A percentile compares a stretch with the other conserved stretches of the same genome.
Evolutionary conservation across 2,888 invertebrate genomes (phyloP).

Genomic region (Heliconius erato): DNA sequence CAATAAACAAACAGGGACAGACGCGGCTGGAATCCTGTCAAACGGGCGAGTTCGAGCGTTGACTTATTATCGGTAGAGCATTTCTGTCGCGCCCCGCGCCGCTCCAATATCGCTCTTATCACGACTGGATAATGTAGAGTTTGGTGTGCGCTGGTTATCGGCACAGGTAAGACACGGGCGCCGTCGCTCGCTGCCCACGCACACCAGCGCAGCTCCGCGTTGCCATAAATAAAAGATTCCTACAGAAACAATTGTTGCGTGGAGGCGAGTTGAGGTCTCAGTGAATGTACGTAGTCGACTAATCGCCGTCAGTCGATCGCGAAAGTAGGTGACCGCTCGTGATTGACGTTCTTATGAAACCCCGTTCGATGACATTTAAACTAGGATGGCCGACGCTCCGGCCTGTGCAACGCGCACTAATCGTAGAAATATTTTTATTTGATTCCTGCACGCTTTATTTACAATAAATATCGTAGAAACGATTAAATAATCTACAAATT

Average conservation of each 20-base stretch:
- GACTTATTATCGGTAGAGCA: conserved; percentile 86
- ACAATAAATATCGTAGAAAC: neutral
- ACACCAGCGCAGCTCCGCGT: conserved; percentile 73
- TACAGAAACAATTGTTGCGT: conserved; percentile 86
- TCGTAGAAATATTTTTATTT: conserved; percentile 1
- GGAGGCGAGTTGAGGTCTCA: conserved; percentile 83
- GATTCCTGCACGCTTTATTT: neutral
- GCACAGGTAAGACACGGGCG: conserved; percentile 84
- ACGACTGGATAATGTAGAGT: conserved; percentile 56
- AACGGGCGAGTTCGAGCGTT: conserved; percentile 86
- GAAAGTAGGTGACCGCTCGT: conserved; percentile 86
- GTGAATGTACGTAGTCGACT: conserved; percentile 81
- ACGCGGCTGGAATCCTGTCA: conserved; percentile 86
- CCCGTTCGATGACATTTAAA: conserved; percentile 85
- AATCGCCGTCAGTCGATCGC: conserved; percentile 83
- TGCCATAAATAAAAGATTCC: conserved; percentile 86
- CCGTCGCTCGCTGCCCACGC: conserved; percentile 74
- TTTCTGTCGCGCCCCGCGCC: conserved; percentile 68
- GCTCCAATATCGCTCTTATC: conserved; percentile 60
- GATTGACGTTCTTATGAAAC: conserved; percentile 85
- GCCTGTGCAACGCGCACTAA: conserved; percentile 5
- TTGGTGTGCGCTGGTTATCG: conserved; percentile 50
- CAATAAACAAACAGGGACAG: conserved; percentile 86
- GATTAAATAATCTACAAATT: neutral
- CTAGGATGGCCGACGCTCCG: conserved; percentile 73